phyloP scores from a whole-genome alignment of 1,140 invertebrate genomes.

The Rhynchophorus ferrugineus region DNA sequence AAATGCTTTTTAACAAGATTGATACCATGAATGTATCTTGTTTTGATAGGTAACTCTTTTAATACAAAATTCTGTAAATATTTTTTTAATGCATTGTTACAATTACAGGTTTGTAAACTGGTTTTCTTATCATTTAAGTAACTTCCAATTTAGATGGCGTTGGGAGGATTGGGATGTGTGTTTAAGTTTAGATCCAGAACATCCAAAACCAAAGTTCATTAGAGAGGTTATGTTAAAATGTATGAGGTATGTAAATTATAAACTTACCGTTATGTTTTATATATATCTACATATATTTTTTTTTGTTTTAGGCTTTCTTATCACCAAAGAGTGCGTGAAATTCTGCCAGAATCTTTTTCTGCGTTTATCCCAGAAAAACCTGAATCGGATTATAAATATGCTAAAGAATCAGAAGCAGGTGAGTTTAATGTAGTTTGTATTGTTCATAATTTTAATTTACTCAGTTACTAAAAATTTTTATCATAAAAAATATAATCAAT shows the following conservation, averaged over 20 bases:
- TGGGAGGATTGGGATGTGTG: slow-evolving; percentile 94
- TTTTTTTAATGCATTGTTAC: background rate
- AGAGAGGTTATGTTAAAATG: slow-evolving; percentile 86
- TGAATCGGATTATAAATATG: slow-evolving; percentile 76
- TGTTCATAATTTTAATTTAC: too few species aligned
- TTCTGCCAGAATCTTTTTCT: slow-evolving; percentile 83
- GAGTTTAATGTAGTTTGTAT: too few species aligned
- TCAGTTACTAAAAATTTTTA: background rate
- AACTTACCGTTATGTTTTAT: too few species aligned
- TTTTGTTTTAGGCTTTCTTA: slow-evolving; percentile 76
- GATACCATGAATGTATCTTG: slow-evolving; percentile 95
- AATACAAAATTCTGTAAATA: background rate
- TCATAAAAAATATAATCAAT: background rate
- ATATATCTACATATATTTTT: slow-evolving; percentile 3
- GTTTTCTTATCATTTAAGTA: slow-evolving; percentile 98
- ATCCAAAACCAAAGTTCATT: slow-evolving; percentile 94
- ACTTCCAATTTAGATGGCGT: slow-evolving; percentile 98
- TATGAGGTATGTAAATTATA: slow-evolving; percentile 57
- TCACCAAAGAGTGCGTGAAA: slow-evolving; percentile 85
- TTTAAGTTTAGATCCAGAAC: slow-evolving; percentile 75
- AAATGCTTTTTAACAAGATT: slow-evolving; percentile 91
- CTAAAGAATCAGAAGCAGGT: slow-evolving; percentile 67
- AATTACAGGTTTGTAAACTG: slow-evolving; percentile 76
- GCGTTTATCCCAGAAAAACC: slow-evolving; percentile 72
- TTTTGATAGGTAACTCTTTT: slow-evolving; percentile 62